These are phyloP conservation scores for Phyllostomus discolor DNA, from an alignment of 2,113 vertebrate species.

Conservation along the genomic window DNA sequence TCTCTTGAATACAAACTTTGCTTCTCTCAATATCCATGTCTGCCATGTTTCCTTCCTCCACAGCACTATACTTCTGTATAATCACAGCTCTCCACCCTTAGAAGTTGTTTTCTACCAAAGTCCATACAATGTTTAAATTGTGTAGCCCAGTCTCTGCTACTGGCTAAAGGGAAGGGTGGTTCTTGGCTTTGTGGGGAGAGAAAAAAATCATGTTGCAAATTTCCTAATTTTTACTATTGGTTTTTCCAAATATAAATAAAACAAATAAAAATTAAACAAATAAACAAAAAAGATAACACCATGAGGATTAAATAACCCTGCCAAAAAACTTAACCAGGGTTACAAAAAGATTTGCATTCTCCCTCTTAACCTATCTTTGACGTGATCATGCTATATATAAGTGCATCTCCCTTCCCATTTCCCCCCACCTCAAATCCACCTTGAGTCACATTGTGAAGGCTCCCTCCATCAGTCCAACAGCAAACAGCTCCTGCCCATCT, in stretches of 20 bases:
- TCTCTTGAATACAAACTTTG: background rate
- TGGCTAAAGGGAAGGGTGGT: background rate
- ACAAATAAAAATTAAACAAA: background rate
- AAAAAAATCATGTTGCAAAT: background rate
- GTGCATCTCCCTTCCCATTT: fast-evolving
- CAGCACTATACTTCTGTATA: background rate
- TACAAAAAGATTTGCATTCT: background rate
- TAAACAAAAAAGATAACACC: background rate
- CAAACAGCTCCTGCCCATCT: background rate
- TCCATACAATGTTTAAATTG: background rate
- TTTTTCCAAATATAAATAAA: background rate
- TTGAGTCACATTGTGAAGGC: background rate
- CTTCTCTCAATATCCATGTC: background rate
- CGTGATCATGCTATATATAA: background rate
- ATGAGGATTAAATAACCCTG: background rate
- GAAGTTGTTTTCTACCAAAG: background rate
- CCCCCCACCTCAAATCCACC: too few relatives aligned
- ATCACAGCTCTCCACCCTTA: background rate
- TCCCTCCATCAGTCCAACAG: background rate
- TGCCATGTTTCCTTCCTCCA: background rate
- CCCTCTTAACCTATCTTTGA: background rate
- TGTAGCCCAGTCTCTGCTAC: background rate
- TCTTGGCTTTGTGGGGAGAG: background rate
- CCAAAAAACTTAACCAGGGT: background rate
- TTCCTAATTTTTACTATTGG: background rate